These are phyloP conservation scores for Venturia canescens DNA, from an alignment of 1,140 invertebrate species.

Conservation along the genomic window DNA sequence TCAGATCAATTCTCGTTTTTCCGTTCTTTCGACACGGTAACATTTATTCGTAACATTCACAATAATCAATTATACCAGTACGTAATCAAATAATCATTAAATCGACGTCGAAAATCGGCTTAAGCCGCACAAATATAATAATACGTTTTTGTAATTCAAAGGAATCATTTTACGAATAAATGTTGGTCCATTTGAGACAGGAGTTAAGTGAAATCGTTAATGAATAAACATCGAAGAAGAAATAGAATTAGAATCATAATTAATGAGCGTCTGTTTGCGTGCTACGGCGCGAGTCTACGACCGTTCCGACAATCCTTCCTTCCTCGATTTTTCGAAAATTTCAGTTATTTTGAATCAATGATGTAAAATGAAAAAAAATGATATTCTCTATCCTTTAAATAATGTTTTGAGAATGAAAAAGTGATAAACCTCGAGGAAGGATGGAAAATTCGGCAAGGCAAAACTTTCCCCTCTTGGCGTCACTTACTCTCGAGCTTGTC, in stretches of 20 bases:
- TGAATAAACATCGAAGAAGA: background rate
- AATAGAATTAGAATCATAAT: background rate
- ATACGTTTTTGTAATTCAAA: too few relatives aligned
- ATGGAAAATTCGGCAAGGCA: constrained; percentile 16
- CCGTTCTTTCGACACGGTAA: background rate
- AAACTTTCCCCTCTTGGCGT: constrained; percentile 62
- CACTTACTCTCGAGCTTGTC: constrained; percentile 97
- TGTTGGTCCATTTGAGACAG: too few relatives aligned
- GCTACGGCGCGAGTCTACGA: constrained; percentile 76
- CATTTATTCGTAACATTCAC: too few relatives aligned
- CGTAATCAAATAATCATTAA: too few relatives aligned
- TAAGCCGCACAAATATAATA: too few relatives aligned
- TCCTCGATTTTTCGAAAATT: constrained; percentile 22
- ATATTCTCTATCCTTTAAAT: too few relatives aligned
- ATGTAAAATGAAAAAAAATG: too few relatives aligned
- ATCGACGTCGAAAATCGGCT: too few relatives aligned
- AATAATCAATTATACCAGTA: too few relatives aligned
- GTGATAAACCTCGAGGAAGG: constrained; percentile 27
- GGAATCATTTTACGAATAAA: too few relatives aligned
- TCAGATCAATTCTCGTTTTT: background rate
- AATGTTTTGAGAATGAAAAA: background rate
- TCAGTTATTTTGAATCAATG: background rate
- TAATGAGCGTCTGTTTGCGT: constrained; percentile 61
- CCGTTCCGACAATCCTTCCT: constrained; percentile 21
- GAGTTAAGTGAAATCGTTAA: too few relatives aligned